Evolutionary conservation across 2,113 vertebrate genomes (phyloP).

Genomic region (Hemicordylus capensis): DNA sequence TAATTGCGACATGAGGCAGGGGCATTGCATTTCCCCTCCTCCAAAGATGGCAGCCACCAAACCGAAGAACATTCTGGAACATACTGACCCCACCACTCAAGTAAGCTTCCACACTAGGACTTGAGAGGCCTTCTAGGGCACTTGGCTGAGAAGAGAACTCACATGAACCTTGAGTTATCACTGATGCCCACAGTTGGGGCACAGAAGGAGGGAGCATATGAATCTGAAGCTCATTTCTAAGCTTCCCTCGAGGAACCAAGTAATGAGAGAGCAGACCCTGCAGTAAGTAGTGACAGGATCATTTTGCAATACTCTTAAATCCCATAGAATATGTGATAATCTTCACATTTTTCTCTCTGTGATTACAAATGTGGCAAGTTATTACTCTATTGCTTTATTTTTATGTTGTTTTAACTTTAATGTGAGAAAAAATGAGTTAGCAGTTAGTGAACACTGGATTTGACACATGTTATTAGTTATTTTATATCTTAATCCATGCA

Average conservation of each 20-base stretch:
- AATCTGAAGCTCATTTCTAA: neutral
- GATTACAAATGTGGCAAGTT: conserved; percentile 19
- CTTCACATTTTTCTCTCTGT: neutral
- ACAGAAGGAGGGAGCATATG: neutral
- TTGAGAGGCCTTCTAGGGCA: too few relatives aligned
- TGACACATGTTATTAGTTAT: conserved; percentile 58
- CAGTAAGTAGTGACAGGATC: neutral
- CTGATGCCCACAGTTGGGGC: too few relatives aligned
- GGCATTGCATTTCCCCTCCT: too few relatives aligned
- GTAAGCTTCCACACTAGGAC: too few relatives aligned
- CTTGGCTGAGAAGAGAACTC: too few relatives aligned
- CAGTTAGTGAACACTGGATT: conserved; percentile 52
- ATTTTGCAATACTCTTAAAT: neutral
- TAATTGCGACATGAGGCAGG: neutral
- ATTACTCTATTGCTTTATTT: conserved; percentile 43
- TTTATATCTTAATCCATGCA: conserved; percentile 64
- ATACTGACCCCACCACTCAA: too few relatives aligned
- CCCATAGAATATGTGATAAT: neutral
- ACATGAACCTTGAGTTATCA: too few relatives aligned
- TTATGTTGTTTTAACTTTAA: conserved; percentile 47
- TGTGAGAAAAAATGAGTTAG: conserved; percentile 20
- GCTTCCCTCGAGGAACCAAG: neutral
- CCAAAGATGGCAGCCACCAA: too few relatives aligned
- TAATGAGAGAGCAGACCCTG: neutral
- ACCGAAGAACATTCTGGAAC: too few relatives aligned